Percentiles rank a stretch among this genome's conserved stretches.
Evolutionary conservation across 2,797 vertebrate species (phyloP).

Genomic region (Gallirallus australis): DNA sequence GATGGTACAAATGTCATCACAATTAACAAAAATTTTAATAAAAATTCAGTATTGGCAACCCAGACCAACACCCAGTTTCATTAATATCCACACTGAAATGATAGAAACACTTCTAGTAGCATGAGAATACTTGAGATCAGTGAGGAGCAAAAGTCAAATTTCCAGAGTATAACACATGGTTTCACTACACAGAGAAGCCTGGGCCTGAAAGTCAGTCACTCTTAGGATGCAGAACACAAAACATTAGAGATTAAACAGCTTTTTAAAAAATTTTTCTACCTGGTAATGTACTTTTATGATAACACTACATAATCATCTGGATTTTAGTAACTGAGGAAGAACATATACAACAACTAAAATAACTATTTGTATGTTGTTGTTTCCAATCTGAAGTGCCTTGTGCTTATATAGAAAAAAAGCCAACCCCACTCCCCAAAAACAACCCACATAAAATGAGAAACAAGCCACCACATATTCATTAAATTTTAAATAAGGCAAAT

Average conservation of each 20-base stretch:
- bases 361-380: neutral
- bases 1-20: neutral
- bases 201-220: neutral
- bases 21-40: neutral
- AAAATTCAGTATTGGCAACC: neutral
- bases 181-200: neutral
- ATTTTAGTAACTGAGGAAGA: neutral
- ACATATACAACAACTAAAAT: neutral
- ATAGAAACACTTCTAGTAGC: neutral
- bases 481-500: neutral
- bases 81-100: neutral
- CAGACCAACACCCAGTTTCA: neutral
- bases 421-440: rapidly evolving
- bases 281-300: neutral
- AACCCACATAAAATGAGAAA: neutral
- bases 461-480: neutral
- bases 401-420: neutral
- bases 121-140: neutral
- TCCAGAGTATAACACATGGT: neutral
- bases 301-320: neutral
- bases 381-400: neutral
- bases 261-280: neutral
- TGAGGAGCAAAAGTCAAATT: neutral
- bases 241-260: neutral
- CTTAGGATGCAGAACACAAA: neutral